A percentile compares a stretch with the other conserved stretches of the same genome.
These are phyloP conservation scores for Frankliniella fusca DNA, from an alignment of 2,888 invertebrate species.

Conservation along the genomic window DNA sequence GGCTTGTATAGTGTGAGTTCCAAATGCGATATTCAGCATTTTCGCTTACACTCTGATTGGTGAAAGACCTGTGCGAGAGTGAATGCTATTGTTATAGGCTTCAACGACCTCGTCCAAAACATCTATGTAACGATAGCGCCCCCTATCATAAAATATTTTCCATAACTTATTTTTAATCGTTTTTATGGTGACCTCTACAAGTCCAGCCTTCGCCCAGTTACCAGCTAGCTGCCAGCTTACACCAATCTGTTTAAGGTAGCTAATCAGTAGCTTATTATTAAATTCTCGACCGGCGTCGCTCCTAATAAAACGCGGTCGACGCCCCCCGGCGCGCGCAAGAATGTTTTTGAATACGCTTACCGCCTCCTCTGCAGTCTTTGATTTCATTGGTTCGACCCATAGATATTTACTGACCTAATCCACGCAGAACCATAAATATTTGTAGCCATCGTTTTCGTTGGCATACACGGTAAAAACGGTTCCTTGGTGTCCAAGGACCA, in stretches of 20 bases:
- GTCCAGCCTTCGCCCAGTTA: not conserved
- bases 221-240: not conserved
- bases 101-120: not conserved
- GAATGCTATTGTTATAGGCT: no score
- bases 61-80: no score
- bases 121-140: not conserved
- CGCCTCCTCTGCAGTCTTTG: not conserved
- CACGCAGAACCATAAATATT: not conserved
- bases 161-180: not conserved
- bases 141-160: not conserved
- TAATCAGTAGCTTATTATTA: not conserved
- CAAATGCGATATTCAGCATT: no score
- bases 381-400: not conserved
- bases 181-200: not conserved
- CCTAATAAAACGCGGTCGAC: not conserved
- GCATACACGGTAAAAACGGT: no score
- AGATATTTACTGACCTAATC: not conserved
- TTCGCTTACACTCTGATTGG: no score
- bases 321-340: not conserved
- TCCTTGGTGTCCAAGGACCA: no score
- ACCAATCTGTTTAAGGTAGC: not conserved
- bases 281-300: not conserved
- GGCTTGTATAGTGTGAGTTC: no score
- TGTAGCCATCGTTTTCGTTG: not conserved
- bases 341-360: not conserved